Base-by-base conservation (phyloP, 2,888 invertebrate genomes). In the Mythimna loreyi region DNA sequence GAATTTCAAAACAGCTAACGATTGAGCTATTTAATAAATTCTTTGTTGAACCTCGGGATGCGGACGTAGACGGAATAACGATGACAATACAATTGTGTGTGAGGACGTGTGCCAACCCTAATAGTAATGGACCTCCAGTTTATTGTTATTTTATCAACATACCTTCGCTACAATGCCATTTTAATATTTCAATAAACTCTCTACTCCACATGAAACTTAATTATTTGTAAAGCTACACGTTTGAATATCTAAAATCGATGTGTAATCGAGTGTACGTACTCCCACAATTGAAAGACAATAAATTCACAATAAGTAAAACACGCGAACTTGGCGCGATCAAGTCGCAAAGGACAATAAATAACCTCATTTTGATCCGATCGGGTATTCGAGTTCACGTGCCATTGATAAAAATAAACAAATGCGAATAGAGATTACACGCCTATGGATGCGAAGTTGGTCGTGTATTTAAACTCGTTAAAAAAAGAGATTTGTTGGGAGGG, bases 381-480 rank as follows among this genome's bases (percentile, higher is more conserved):
- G 53, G 60, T 70, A 77, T 79, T 76, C 70, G 75, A 82, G 73
- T 78, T 84, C 86, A 84, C 87, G 81, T 86, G 72, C 72, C 80
- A 87, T 86, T 85, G 87, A 87, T 88, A 89, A 87, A 87, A 83
- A 86, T 81, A 87, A 86, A 88, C 80, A 84, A 88, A 87, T 84
- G 83, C 64, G 77, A 80, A 81, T 82, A 80, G 82, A 87, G 84
- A 87, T 86, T 86, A 84, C 82, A 79, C 72, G 78, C 74, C 58
- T 75, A 73, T 72, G 67, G 30, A 64, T 72, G 76, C 77, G 43
- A 78, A 80, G 69, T 76, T 77, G 68, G 70, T 71, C 69, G 64
- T 73, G 75, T 82, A 79, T 83, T 83, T 75, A 72, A 83, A 75
- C 74, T 80, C 80, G 81, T 75, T 81, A 74, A 77, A 83, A 80